Evolutionary conservation across 2,888 invertebrate genomes (phyloP).

Genomic region (Tricholauxania praeusta): DNA sequence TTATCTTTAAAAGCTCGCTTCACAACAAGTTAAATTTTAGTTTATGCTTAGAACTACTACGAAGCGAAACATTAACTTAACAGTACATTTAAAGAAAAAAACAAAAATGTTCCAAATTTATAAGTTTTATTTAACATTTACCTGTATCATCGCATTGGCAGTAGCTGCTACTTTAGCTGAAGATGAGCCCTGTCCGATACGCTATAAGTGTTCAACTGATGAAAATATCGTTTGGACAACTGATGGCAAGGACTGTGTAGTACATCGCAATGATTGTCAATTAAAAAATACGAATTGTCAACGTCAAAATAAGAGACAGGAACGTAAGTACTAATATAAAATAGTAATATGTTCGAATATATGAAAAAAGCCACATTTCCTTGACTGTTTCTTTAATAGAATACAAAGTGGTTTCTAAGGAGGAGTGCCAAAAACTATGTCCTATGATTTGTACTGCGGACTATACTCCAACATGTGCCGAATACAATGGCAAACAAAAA

Average conservation of each 20-base stretch:
- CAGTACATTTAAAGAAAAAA: no score
- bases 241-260: conserved; percentile 31
- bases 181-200: conserved; percentile 8
- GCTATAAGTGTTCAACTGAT: conserved; percentile 18
- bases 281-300: conserved; percentile 34
- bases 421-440: conserved; percentile 26
- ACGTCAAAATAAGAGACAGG: conserved; percentile 19
- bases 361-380: background rate
- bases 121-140: no score
- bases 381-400: background rate
- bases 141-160: no score
- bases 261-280: conserved; percentile 34
- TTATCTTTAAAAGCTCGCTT: no score
- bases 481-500: conserved; percentile 1
- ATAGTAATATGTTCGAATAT: background rate
- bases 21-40: no score
- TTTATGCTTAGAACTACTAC: no score
- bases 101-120: no score
- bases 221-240: conserved; percentile 40
- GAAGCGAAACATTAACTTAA: no score
- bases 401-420: conserved; percentile 1
- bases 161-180: background rate
- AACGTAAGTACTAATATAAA: conserved; percentile 7
- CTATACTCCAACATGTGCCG: conserved; percentile 14
- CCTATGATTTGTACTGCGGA: conserved; percentile 10